A percentile compares a stretch with the other conserved stretches of the same genome.
phyloP scores from a whole-genome alignment of 2,888 invertebrate genomes.

The Scaptodrosophila latifasciaeformis region DNA sequence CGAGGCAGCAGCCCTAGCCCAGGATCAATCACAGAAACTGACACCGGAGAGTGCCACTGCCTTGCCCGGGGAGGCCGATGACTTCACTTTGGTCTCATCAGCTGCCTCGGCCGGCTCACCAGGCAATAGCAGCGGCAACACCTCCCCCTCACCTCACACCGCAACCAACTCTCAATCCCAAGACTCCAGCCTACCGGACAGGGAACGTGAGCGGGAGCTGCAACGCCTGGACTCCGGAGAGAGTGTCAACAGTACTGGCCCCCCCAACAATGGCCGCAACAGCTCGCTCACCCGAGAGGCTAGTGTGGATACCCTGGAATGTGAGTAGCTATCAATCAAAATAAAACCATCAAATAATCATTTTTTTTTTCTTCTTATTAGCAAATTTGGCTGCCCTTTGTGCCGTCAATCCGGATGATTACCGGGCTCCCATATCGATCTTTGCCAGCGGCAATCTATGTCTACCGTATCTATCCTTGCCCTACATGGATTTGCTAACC shows the following conservation, averaged over 20 bases:
- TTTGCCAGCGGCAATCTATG: constrained; percentile 95
- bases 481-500: constrained; percentile 92
- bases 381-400: constrained; percentile 69
- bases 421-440: constrained; percentile 90
- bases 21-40: constrained; percentile 24
- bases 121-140: constrained; percentile 63
- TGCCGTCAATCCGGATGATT: constrained; percentile 76
- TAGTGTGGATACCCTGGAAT: constrained; percentile 80
- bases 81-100: constrained; percentile 51
- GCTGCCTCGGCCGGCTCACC: constrained; percentile 51
- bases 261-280: constrained; percentile 56
- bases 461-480: constrained; percentile 95
- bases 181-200: constrained; percentile 45
- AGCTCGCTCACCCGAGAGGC: constrained; percentile 81
- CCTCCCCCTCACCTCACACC: constrained; percentile 45
- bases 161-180: constrained; percentile 52
- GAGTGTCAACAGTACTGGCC: constrained; percentile 29
- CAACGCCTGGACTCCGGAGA: constrained; percentile 69
- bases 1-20: constrained; percentile 29
- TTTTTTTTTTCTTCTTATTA: constrained; percentile 25
- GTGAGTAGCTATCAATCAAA: constrained; percentile 53
- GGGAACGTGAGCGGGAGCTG: constrained; percentile 62
- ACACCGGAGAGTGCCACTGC: constrained; percentile 29
- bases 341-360: neutral
- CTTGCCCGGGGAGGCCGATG: constrained; percentile 41